Evolutionary conservation across 2,113 vertebrate genomes (phyloP), one percentile per base, ranked within the genome.

Genomic region (Chascanopsetta lugubris): DNA sequence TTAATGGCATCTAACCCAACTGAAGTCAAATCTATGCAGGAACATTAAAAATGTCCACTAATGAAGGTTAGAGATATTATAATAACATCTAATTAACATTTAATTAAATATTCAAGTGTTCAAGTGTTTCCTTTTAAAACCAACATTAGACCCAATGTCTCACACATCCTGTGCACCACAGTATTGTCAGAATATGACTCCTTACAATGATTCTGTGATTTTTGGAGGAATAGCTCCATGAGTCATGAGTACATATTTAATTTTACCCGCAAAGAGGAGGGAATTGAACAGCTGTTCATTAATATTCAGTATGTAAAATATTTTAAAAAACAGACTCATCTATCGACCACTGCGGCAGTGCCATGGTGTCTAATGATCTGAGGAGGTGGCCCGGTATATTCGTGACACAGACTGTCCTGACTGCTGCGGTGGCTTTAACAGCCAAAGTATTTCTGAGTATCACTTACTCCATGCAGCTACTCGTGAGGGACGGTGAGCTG

Each of bases 401-500:
- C 46, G 70, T 79, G 62, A 87, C 79, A 69, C 61, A 60, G 77
- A 30, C 77, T 71, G 59, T 68, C 63, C 77, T 63, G 82, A 72
- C 71, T 69, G 75, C 79, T 63, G 74, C n/a, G 75, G 79, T 79
- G 83, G 75, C 66, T 86, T 82, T 79, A 82, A 67, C 71, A 80
- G 79, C 71, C 84, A 84, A 82, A 77, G 69, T 86, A 79, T 74
- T 68, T 74, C 55, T 69, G 49, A 50, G 70, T 87, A 81, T 89
- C 84, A 72, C 69, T 90, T 87, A 88, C 79, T 80, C 77, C 69
- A 77, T 72, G 66, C 74, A 55, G 68, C 62, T 66, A 86, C 72
- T 62, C 49, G 29, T 69, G 58, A 74, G 69, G 72, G 79, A 79
- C 36, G n/a, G 32, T 70, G 75, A 73, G 72, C 78, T 65, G 75